phyloP scores from a whole-genome alignment of 2,797 vertebrate species.

The Fringilla coelebs region DNA sequence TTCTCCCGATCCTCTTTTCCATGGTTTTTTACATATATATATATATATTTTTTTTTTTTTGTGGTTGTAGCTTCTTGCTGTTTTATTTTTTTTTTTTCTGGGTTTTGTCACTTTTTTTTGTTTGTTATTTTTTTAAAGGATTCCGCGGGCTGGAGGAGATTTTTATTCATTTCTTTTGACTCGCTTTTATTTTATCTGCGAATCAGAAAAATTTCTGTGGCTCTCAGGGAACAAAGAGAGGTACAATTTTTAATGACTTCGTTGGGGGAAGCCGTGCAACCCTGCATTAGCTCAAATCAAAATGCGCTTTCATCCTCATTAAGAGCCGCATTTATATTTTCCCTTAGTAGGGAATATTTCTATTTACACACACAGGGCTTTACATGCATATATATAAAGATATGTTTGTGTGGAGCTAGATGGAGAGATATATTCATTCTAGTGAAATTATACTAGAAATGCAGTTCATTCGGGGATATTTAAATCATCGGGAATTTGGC shows the following conservation, averaged over 20 bases:
- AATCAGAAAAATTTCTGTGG: conserved; percentile 2
- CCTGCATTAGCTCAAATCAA: neutral
- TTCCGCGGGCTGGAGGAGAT: neutral
- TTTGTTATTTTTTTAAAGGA: neutral
- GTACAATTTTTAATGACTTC: conserved; percentile 12
- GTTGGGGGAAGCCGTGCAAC: neutral
- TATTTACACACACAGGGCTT: conserved; percentile 28
- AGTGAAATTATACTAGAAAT: conserved; percentile 25
- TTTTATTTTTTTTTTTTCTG: neutral
- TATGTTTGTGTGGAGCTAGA: conserved; percentile 37
- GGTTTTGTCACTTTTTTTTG: rapidly evolving
- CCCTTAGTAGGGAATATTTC: conserved; percentile 19
- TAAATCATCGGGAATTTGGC: conserved; percentile 49
- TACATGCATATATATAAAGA: conserved; percentile 20
- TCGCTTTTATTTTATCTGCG: neutral
- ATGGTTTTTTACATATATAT: neutral
- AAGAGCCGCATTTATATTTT: neutral
- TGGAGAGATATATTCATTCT: conserved; percentile 50
- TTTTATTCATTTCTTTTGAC: neutral
- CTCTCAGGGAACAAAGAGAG: conserved; percentile 34
- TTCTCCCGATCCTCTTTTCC: neutral
- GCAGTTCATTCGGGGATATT: conserved; percentile 44
- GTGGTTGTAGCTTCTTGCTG: neutral
- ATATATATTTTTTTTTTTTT: neutral
- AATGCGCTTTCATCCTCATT: neutral